phyloP scores from a whole-genome alignment of 2,113 vertebrate genomes.

The Apeltes quadracus region DNA sequence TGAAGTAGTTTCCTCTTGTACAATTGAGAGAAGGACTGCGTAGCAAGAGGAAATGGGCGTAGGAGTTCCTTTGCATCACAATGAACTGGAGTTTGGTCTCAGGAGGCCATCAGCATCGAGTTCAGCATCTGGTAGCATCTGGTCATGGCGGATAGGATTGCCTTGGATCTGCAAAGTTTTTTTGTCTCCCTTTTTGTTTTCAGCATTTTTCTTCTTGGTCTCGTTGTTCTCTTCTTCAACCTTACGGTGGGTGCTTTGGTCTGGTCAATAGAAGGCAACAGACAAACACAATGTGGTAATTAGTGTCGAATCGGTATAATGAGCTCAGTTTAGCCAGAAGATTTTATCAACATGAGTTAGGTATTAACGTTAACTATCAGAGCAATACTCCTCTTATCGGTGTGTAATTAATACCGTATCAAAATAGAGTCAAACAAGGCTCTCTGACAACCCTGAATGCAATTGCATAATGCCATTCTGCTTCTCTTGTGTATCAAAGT shows the following conservation, averaged over 20 bases:
- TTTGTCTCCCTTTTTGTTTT: background rate
- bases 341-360: background rate
- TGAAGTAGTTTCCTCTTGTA: slow-evolving; percentile 39
- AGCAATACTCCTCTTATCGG: background rate
- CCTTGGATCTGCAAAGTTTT: slow-evolving; percentile 54
- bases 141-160: slow-evolving; percentile 46
- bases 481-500: background rate
- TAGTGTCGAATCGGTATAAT: background rate
- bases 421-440: background rate
- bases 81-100: slow-evolving; percentile 7
- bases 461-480: background rate
- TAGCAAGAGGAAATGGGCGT: background rate
- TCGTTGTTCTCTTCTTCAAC: background rate
- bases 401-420: background rate
- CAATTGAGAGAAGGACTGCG: slow-evolving; percentile 20
- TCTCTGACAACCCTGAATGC: background rate
- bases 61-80: slow-evolving; percentile 9
- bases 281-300: slow-evolving; percentile 19
- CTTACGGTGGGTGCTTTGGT: background rate
- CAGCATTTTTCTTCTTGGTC: background rate
- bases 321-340: background rate
- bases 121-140: slow-evolving; percentile 59
- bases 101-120: background rate
- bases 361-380: background rate
- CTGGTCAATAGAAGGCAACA: slow-evolving; percentile 19